Conservation (phyloP, 2,797 vertebrate species). For the Masticophis lateralis region DNA sequence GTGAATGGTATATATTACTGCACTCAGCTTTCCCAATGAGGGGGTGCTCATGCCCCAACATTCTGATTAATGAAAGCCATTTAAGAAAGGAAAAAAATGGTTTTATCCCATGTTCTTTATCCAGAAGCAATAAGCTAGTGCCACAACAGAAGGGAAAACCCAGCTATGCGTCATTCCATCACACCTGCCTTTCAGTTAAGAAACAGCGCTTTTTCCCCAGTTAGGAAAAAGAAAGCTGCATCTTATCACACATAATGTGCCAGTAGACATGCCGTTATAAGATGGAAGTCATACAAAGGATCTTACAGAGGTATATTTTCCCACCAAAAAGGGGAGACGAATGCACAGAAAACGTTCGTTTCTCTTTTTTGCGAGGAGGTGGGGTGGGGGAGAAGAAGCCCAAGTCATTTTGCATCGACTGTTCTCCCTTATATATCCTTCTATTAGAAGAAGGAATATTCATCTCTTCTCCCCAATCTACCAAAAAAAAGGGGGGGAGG, state of each 20-base stretch:
- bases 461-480: neutral
- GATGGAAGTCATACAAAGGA: neutral
- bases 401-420: neutral
- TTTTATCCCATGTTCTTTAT: neutral
- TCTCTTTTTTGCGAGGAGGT: neutral
- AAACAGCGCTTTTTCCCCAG: neutral
- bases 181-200: neutral
- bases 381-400: too few relatives aligned
- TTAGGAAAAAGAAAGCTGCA: neutral
- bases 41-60: neutral
- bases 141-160: neutral
- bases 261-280: neutral
- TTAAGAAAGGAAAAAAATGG: neutral
- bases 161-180: neutral
- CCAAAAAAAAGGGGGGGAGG: neutral
- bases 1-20: neutral
- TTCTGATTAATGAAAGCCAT: neutral
- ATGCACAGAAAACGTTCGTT: neutral
- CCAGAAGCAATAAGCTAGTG: neutral
- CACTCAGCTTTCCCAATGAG: neutral
- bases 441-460: neutral
- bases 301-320: neutral
- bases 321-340: neutral
- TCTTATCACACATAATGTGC: neutral
- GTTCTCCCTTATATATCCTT: neutral